Percentiles rank a stretch among this genome's conserved stretches.
Conservation (phyloP, 2,113 vertebrate genomes). For the Carettochelys insculpta region DNA sequence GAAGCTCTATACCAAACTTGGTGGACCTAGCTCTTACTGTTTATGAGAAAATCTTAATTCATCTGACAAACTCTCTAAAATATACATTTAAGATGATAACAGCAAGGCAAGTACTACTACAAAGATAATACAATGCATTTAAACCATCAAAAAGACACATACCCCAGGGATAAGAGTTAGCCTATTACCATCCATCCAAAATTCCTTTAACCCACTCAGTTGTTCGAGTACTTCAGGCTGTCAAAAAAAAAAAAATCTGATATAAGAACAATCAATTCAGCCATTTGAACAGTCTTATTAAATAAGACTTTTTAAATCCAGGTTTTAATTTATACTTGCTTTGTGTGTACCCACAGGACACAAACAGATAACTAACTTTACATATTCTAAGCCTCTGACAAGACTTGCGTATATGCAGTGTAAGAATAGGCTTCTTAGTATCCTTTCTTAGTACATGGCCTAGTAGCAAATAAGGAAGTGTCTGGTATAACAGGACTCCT, state of each 20-base stretch:
- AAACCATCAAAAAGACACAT: conserved; percentile 69
- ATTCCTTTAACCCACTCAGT: conserved; percentile 92
- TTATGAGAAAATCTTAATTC: too few relatives aligned
- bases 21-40: too few relatives aligned
- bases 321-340: background rate
- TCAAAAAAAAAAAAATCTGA: background rate
- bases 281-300: background rate
- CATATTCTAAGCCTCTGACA: background rate
- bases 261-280: background rate
- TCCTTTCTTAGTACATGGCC: background rate
- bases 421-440: too few relatives aligned
- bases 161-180: conserved; percentile 96
- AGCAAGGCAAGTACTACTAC: background rate
- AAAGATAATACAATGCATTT: background rate
- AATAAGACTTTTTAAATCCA: background rate
- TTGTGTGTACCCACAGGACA: background rate
- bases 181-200: conserved; percentile 98
- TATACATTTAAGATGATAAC: background rate
- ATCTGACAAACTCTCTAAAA: too few relatives aligned
- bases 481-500: background rate
- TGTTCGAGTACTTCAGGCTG: conserved; percentile 99
- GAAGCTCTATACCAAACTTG: too few relatives aligned
- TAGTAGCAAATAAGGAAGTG: background rate
- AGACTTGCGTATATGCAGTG: background rate
- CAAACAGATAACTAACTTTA: background rate